These are phyloP conservation scores for Aphrophora alni DNA, from an alignment of 2,888 invertebrate species.

Conservation along the genomic window DNA sequence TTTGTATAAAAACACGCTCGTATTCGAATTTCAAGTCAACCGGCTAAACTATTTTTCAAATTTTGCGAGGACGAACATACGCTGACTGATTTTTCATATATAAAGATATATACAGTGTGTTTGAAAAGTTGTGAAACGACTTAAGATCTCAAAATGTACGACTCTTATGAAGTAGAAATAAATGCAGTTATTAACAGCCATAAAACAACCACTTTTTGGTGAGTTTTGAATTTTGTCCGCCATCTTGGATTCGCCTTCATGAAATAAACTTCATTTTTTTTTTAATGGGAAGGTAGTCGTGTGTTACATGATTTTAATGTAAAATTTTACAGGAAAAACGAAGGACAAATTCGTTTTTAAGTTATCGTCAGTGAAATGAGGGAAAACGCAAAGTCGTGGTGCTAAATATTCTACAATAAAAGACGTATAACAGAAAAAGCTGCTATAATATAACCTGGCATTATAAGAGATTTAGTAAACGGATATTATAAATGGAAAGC, in stretches of 20 bases:
- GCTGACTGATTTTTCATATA: too few species aligned
- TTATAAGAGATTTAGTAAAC: too few species aligned
- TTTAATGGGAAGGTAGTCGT: background rate
- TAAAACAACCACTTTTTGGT: background rate
- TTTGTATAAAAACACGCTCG: too few species aligned
- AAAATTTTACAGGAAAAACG: background rate
- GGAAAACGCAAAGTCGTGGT: too few species aligned
- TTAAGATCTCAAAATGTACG: background rate
- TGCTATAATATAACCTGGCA: too few species aligned
- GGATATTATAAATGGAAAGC: too few species aligned
- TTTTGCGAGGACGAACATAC: too few species aligned
- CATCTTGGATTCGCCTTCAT: background rate
- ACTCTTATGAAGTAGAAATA: background rate
- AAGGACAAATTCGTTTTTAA: background rate
- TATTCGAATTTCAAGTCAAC: too few species aligned
- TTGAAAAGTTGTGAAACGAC: too few species aligned
- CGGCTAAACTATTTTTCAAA: too few species aligned
- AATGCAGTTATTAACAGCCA: background rate
- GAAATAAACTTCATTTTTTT: background rate
- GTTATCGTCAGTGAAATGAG: background rate
- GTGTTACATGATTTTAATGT: background rate
- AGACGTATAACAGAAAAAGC: background rate
- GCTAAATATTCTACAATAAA: too few species aligned
- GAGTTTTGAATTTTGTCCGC: background rate
- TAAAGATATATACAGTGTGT: too few species aligned